phyloP scores from a whole-genome alignment of 2,113 vertebrate genomes.

The Lophotis ruficrista region DNA sequence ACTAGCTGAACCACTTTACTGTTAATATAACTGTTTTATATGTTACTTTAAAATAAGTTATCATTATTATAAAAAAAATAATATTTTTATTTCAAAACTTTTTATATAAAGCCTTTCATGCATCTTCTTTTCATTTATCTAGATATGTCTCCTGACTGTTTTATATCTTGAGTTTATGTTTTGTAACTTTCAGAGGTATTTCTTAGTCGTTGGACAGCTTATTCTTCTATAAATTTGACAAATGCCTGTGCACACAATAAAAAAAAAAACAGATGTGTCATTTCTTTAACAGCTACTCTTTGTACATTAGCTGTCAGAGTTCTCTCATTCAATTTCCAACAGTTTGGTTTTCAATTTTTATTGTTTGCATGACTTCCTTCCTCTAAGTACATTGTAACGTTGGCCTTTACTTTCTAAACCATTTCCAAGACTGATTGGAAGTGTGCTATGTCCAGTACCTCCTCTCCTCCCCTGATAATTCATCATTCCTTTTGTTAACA shows the following conservation, averaged over 20 bases:
- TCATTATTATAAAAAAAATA: not conserved
- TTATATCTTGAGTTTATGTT: not conserved
- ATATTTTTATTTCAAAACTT: not conserved
- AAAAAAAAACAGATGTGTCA: not conserved
- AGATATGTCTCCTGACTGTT: accelerated
- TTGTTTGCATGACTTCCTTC: not conserved
- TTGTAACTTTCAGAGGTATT: not conserved
- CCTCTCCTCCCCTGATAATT: not conserved
- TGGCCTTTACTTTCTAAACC: not conserved
- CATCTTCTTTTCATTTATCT: not conserved
- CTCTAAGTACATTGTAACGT: not conserved
- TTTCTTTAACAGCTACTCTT: not conserved
- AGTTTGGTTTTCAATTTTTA: not conserved
- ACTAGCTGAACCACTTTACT: not conserved
- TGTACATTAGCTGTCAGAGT: not conserved
- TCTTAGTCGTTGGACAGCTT: not conserved
- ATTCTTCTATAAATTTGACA: not conserved
- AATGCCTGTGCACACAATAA: not conserved
- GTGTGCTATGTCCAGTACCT: not conserved
- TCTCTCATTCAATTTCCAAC: not conserved
- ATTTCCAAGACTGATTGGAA: not conserved
- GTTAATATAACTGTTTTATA: not conserved
- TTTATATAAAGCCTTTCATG: not conserved
- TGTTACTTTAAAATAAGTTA: not conserved
- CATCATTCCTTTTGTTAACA: not conserved